Evolutionary conservation across 1,140 invertebrate species (phyloP).

Genomic region (Stenopsyche tienmushanensis): DNA sequence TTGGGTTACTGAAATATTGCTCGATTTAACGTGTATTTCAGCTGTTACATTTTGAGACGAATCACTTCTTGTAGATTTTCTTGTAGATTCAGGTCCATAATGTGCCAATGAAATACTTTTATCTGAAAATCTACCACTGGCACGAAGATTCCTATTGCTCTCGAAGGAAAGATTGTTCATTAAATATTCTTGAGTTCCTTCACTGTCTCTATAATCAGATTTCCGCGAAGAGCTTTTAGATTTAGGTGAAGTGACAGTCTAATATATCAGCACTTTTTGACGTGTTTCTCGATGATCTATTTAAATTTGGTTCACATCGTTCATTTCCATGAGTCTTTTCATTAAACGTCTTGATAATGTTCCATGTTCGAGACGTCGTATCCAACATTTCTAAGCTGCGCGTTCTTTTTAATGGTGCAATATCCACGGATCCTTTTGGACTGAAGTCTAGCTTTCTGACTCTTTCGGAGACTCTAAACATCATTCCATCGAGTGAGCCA

Average conservation of each 20-base stretch:
- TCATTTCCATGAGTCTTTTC: slow-evolving; percentile 47
- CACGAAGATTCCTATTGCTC: slow-evolving; percentile 4
- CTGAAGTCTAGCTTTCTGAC: slow-evolving; percentile 55
- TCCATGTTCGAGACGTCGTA: slow-evolving; percentile 51
- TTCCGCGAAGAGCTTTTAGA: too few relatives aligned
- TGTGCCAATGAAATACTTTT: slow-evolving; percentile 27
- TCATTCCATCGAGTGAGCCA: slow-evolving; percentile 63
- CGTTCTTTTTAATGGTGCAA: slow-evolving; percentile 62
- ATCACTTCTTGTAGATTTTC: slow-evolving; percentile 52
- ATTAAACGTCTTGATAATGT: slow-evolving; percentile 49
- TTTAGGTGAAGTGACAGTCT: slow-evolving; percentile 21
- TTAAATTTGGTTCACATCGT: slow-evolving; percentile 47
- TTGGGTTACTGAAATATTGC: slow-evolving; percentile 48
- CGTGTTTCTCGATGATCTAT: slow-evolving; percentile 47
- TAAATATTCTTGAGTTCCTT: too few relatives aligned
- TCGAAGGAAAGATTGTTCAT: slow-evolving; percentile 1
- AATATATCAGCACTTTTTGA: slow-evolving; percentile 52
- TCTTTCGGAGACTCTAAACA: slow-evolving; percentile 61
- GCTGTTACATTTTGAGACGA: slow-evolving; percentile 51
- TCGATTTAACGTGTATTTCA: slow-evolving; percentile 53
- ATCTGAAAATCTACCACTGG: slow-evolving; percentile 31
- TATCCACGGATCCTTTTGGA: slow-evolving; percentile 60
- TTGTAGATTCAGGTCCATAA: slow-evolving; percentile 29
- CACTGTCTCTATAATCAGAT: too few relatives aligned
- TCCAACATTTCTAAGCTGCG: slow-evolving; percentile 65